Evolutionary conservation across 35 echinoderm and acorn worm species (phyloP).

Genomic region (Ophioderma brevispina): DNA sequence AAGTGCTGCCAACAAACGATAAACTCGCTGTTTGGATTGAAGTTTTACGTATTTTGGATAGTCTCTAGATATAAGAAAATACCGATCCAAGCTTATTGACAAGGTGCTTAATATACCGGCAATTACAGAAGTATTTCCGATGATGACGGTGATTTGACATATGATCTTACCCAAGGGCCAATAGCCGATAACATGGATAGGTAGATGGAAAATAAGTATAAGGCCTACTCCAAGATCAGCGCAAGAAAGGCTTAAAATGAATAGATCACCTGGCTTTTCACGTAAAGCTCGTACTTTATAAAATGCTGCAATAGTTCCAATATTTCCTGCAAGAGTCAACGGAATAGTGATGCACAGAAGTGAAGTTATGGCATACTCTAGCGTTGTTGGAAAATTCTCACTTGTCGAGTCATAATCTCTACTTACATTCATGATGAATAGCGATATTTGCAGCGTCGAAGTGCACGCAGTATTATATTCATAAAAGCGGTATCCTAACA

Average conservation of each 20-base stretch:
- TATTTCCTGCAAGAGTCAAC: background rate
- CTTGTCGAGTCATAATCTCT: too few relatives aligned
- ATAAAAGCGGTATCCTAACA: too few relatives aligned
- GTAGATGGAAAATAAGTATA: background rate
- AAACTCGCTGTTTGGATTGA: background rate
- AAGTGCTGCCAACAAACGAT: background rate
- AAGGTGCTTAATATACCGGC: background rate
- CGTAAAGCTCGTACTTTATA: background rate
- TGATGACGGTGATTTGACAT: background rate
- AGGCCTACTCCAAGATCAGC: background rate
- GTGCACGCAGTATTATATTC: too few relatives aligned
- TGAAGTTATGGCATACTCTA: background rate
- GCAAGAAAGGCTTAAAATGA: background rate
- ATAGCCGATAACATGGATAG: background rate
- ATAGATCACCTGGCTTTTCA: slow-evolving; percentile 7
- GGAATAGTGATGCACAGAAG: background rate
- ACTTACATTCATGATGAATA: too few relatives aligned
- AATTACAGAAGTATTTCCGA: background rate
- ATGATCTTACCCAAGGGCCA: background rate
- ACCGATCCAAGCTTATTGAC: background rate
- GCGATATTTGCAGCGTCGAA: too few relatives aligned
- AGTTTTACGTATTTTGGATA: background rate
- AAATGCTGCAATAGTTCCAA: background rate
- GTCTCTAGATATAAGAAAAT: background rate
- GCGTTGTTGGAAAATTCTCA: too few relatives aligned